Evolutionary conservation across 2,888 invertebrate species (phyloP), one percentile per base, ranked within the genome.

Genomic region (Heteromurus nitidus): DNA sequence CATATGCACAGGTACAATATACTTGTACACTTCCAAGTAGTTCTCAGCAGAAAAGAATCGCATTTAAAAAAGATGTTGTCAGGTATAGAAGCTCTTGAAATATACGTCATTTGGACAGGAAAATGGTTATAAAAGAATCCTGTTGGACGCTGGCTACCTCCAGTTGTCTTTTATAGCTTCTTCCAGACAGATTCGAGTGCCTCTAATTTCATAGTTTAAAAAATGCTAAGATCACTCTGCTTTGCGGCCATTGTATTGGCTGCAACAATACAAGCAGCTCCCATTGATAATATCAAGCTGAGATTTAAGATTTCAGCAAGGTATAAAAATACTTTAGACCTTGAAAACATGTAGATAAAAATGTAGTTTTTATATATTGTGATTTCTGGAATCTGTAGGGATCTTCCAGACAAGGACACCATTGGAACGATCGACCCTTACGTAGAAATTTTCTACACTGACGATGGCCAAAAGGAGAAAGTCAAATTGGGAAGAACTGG

Each of bases 241-340:
- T 1, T 80, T 2, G 76, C 60, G 24, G 83, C 80, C 42, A 13
- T 73, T 3, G 50, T 76, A 53, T 44, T 70, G 36, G 75, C 60
- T 24, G 72, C 70, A 47, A 47, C 67, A 31, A 68, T 73, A 2
- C 70, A 80, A 11, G 44, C 83, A 55, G 82, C 80, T 13, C 84
- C 84, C 0, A 84, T 86, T 64, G 84, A 86, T n/a, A 81, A 2
- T n/a, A 55, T 75, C 1, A 84, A 76, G 64, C 73, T 86, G 13
- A 82, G 81, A 69, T 87, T 87, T 62, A 86, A 84, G 72, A 47
- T 87, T 28, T 83, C 87, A n/a, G 87, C 85, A 18, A 80, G 84
- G 84, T 86, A 50, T 11, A 18, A 50, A 5, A 50, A 11, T 50
- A 50, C n/a, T 11, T 50, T n/a, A 50, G n/a, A 36, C 13, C 58